These are phyloP conservation scores for Xestia rhomboidea DNA, from an alignment of 2,888 invertebrate species.

Conservation along the genomic window DNA sequence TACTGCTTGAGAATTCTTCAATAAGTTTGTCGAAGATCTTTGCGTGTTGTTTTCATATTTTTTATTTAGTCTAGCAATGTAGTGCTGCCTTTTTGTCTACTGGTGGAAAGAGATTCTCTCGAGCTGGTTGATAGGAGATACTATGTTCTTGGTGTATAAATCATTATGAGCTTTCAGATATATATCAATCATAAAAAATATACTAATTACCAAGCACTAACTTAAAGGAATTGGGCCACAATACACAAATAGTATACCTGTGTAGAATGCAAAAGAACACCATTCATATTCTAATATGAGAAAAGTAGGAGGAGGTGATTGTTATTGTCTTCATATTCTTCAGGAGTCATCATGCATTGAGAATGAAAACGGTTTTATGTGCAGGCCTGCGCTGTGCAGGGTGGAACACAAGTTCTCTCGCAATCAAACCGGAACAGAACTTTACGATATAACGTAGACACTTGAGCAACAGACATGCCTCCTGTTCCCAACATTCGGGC, in stretches of 20 bases:
- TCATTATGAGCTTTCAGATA: background rate
- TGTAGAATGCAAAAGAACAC: background rate
- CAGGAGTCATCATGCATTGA: conserved; percentile 14
- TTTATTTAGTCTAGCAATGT: background rate
- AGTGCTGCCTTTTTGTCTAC: background rate
- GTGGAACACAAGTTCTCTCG: conserved; percentile 39
- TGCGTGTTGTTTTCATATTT: background rate
- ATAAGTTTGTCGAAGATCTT: conserved; percentile 5
- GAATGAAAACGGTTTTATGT: conserved; percentile 20
- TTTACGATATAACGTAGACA: conserved; percentile 61
- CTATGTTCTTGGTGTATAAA: background rate
- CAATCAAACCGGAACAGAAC: conserved; percentile 63
- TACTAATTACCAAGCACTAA: background rate
- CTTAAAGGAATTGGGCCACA: background rate
- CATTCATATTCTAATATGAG: background rate
- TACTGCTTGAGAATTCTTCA: conserved; percentile 25
- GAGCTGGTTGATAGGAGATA: background rate
- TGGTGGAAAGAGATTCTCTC: background rate
- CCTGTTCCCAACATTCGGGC: conserved; percentile 58
- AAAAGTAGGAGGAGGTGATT: background rate
- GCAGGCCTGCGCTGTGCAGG: background rate
- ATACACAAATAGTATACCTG: background rate
- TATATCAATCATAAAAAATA: background rate
- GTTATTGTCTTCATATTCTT: background rate
- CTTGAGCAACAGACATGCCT: conserved; percentile 52